Conservation (phyloP, 2,113 vertebrate genomes). For the Passer montanus region DNA sequence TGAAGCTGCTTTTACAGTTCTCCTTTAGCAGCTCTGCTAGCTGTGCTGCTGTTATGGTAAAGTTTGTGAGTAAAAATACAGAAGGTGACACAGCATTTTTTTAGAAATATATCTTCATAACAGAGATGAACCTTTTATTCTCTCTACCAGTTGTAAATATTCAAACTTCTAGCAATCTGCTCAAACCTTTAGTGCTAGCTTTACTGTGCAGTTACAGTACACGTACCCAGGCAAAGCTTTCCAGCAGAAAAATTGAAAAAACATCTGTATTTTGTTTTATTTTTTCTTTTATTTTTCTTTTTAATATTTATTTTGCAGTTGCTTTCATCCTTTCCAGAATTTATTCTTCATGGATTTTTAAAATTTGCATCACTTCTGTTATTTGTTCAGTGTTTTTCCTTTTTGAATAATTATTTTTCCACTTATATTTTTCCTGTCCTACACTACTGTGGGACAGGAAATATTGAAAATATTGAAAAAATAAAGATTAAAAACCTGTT, state of each 20-base stretch:
- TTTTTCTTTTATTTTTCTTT: not conserved
- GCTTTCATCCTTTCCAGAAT: not conserved
- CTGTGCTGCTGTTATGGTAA: not conserved
- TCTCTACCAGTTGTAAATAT: not conserved
- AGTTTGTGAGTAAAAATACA: not conserved
- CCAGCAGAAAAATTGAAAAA: not conserved
- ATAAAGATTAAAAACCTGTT: not conserved
- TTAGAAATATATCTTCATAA: not conserved
- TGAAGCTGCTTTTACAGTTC: not conserved
- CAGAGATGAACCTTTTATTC: not conserved
- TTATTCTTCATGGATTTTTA: not conserved
- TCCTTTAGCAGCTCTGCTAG: not conserved
- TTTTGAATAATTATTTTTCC: not conserved
- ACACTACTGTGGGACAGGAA: not conserved
- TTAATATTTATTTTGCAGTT: not conserved
- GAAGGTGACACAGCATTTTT: not conserved
- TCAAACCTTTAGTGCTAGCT: not conserved
- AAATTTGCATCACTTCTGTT: not conserved
- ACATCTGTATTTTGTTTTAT: not conserved
- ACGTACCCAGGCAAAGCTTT: rapidly evolving
- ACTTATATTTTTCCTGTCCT: not conserved
- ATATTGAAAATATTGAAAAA: not conserved
- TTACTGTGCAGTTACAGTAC: not conserved
- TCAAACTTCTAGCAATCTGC: not conserved
- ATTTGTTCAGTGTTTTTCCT: not conserved